Evolutionary conservation across 2,113 vertebrate genomes (phyloP), one percentile per base, ranked within the genome.

Genomic region (Limanda limanda): DNA sequence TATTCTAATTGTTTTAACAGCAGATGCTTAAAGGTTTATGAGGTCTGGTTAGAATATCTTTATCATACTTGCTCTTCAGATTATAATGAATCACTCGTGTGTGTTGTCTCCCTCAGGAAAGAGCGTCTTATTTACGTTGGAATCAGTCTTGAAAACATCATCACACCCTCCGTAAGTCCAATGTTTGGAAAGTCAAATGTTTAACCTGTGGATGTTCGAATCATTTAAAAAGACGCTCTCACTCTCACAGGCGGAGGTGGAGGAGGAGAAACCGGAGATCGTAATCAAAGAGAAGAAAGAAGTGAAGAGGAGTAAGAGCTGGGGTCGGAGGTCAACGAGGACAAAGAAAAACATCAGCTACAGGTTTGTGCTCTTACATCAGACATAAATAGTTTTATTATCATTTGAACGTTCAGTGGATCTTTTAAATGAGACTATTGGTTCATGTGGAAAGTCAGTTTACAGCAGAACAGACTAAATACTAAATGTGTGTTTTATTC

Each of bases 81-180:
- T 35, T 8, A 10, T 2, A 37, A 37, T 37, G 35, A 37, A 37
- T 17, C 48, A 18, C 18, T 51, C 48, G 48, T 51, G 5, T 51
- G 25, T 7, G 55, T 31, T 1, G 4, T 62, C 18, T 75, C 55
- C 17, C 83, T 20, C 83, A 97, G 98, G 93, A 99, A 99, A 94
- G 98, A 99, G 84, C 96, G 97, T 4, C 89, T 99, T 51, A 97
- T 99, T 56, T 99, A 99, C 1, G 97, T 99, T 52, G 98, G 97
- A 67, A 99, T 99, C 90, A 99, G 97, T 70, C 93, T 99, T 15
- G 98, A 99, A 89, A 99, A 99, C 93, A 99, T 99, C 92, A 99
- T 99, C 88, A 91, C 95, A 37, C 96, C 97, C 25, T 93, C 96
- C 54, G 98, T 99, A 91, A 95, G 96, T 91, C 42, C 21, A 27